phyloP scores from a whole-genome alignment of 35 echinoderm and acorn worm species.

The Lytechinus variegatus region DNA sequence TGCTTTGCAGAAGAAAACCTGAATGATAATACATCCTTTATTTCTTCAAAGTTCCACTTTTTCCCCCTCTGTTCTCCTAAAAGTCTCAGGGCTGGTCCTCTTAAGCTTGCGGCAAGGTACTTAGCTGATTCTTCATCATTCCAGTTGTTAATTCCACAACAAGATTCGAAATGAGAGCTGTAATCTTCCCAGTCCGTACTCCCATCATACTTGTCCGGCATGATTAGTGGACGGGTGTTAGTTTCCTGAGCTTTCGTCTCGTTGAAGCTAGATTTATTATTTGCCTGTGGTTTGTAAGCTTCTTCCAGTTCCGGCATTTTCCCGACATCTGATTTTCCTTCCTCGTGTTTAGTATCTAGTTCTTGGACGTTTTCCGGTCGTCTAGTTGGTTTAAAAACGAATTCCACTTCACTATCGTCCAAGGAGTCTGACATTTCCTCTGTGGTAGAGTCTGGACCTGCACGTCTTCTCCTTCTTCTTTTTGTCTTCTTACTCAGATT shows the following conservation, averaged over 20 bases:
- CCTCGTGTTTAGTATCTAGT: too few relatives aligned
- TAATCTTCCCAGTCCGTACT: not conserved
- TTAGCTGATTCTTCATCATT: not conserved
- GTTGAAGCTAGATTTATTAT: too few relatives aligned
- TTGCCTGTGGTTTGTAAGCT: too few relatives aligned
- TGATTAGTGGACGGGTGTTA: not conserved
- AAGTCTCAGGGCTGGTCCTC: not conserved
- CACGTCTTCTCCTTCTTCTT: too few relatives aligned
- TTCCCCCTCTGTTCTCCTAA: not conserved
- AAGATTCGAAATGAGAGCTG: not conserved
- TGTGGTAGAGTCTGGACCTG: too few relatives aligned
- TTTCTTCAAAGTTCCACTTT: conserved; percentile 31
- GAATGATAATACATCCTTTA: not conserved
- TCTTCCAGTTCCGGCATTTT: too few relatives aligned
- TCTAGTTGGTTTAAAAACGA: too few relatives aligned
- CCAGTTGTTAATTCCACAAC: conserved; percentile 27
- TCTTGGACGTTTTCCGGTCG: too few relatives aligned
- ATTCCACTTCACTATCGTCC: too few relatives aligned
- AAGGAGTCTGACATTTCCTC: too few relatives aligned
- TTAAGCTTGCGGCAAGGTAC: conserved; percentile 13
- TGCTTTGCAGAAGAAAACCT: not conserved
- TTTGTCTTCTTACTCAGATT: too few relatives aligned
- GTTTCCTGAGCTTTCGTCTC: not conserved
- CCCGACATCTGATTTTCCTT: too few relatives aligned
- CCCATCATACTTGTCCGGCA: conserved; percentile 24